These are phyloP conservation scores for Callocephalon fimbriatum DNA, from an alignment of 2,113 vertebrate genomes.

Conservation along the genomic window DNA sequence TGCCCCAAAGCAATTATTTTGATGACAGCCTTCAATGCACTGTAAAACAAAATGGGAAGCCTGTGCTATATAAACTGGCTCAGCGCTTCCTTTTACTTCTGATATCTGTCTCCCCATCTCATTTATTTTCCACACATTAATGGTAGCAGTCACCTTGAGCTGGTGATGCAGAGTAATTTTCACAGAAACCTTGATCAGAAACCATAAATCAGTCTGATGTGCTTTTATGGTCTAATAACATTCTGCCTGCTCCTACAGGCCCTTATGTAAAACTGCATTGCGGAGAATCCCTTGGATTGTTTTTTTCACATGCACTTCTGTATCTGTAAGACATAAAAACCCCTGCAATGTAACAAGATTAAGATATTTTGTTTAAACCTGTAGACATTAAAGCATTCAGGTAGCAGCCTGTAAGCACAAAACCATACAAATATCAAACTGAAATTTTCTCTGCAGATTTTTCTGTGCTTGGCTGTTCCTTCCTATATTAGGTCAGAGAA, in stretches of 20 bases:
- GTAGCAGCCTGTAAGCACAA: background rate
- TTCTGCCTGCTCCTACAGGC: slow-evolving; percentile 81
- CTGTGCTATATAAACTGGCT: slow-evolving; percentile 78
- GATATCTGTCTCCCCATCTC: slow-evolving; percentile 78
- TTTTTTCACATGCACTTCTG: slow-evolving; percentile 9
- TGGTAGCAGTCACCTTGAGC: slow-evolving; percentile 89
- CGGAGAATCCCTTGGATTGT: slow-evolving; percentile 64
- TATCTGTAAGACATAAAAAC: slow-evolving; percentile 24
- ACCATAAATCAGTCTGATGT: slow-evolving; percentile 88
- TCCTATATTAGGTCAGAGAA: background rate
- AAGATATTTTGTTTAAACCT: background rate
- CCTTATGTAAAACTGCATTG: slow-evolving; percentile 83
- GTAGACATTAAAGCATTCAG: background rate
- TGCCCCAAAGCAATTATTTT: slow-evolving; percentile 83
- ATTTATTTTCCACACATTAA: slow-evolving; percentile 87
- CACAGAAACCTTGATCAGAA: slow-evolving; percentile 89
- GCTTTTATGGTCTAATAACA: slow-evolving; percentile 88
- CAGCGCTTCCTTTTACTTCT: slow-evolving; percentile 73
- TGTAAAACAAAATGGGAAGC: slow-evolving; percentile 82
- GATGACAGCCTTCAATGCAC: slow-evolving; percentile 81
- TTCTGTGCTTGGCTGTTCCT: background rate
- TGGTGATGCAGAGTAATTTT: slow-evolving; percentile 86
- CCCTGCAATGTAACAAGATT: background rate
- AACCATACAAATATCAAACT: background rate
- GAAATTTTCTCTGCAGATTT: background rate